Evolutionary conservation across 2,113 vertebrate genomes (phyloP), one percentile per base, ranked within the genome.

Genomic region (Phalacrocorax carbo): DNA sequence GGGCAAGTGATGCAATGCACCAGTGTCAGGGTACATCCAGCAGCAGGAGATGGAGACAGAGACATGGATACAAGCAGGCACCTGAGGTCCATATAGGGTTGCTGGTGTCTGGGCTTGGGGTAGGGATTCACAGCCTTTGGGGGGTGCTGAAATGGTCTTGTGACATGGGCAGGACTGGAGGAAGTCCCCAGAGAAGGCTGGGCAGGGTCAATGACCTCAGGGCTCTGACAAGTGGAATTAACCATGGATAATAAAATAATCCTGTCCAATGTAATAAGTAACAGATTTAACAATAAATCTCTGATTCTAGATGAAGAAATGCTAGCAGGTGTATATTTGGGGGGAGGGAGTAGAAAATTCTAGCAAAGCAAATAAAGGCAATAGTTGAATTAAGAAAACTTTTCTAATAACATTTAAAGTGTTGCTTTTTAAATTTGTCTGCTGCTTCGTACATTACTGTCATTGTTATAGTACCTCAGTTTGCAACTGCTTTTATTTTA

Each of bases 171-270:
- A 66, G 27, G 44, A 52, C 29, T 18, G 23, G 44, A 46, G 11
- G 23, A 80, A 73, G 38, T 48, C 7, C 38, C 18, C 26, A 70
- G 55, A 38, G 62, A 62, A 76, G 21, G 15, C 13, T 17, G n/a
- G 11, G 15, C 14, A 23, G 15, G 3, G 13, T 42, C 30, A 22
- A 20, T 26, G 25, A 8, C 44, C 34, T 46, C 29, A 48, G 40
- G 65, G 20, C 29, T 21, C 30, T 48, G 46, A 38, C 5, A 26
- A 64, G 23, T 70, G 15, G 68, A 96, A 95, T 87, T 96, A 94
- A 86, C 55, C 29, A n/a, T 91, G 69, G 51, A 92, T 83, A 95
- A 94, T 86, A 84, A 46, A 84, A 57, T 62, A 80, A 92, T 96
- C 90, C 73, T 54, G 48, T 84, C 71, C 13, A 15, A 44, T 85